These are phyloP conservation scores for Chaenogobius annularis DNA, from an alignment of 2,113 vertebrate species.

Conservation along the genomic window DNA sequence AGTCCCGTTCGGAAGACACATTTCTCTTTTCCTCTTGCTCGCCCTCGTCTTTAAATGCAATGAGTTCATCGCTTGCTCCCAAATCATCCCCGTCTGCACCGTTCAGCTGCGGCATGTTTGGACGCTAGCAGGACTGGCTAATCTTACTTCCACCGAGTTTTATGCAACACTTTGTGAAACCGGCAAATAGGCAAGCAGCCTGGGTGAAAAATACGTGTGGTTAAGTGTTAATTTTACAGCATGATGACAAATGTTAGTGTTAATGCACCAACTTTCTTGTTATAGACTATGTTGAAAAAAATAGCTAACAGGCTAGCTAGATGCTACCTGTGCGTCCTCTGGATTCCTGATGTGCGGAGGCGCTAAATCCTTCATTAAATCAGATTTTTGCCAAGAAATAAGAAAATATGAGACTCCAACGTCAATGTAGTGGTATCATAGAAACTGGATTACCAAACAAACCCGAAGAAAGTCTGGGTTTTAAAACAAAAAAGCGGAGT, in stretches of 20 bases:
- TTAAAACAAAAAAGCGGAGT: conserved; percentile 11
- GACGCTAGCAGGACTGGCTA: conserved; percentile 48
- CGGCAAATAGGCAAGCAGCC: not conserved
- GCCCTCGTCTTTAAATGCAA: conserved; percentile 89
- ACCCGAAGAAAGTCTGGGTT: not conserved
- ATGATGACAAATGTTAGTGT: not conserved
- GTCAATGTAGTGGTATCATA: too few species aligned
- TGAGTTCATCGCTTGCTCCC: conserved; percentile 89
- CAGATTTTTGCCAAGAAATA: not conserved
- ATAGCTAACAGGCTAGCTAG: conserved; percentile 49
- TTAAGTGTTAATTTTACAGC: not conserved
- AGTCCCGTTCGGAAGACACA: conserved; percentile 81
- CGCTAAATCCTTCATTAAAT: conserved; percentile 12
- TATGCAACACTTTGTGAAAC: conserved; percentile 19
- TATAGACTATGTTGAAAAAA: not conserved
- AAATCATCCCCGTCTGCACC: conserved; percentile 83
- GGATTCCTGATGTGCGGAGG: conserved; percentile 43
- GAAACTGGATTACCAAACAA: not conserved
- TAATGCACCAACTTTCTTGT: not conserved
- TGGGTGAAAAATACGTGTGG: not conserved
- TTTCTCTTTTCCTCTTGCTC: conserved; percentile 88
- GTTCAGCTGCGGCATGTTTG: conserved; percentile 80
- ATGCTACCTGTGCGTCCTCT: conserved; percentile 36
- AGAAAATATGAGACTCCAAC: not conserved
- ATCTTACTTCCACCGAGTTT: conserved; percentile 14